These are phyloP conservation scores for Apotomis turbidana DNA, from an alignment of 2,888 invertebrate species.

Conservation along the genomic window DNA sequence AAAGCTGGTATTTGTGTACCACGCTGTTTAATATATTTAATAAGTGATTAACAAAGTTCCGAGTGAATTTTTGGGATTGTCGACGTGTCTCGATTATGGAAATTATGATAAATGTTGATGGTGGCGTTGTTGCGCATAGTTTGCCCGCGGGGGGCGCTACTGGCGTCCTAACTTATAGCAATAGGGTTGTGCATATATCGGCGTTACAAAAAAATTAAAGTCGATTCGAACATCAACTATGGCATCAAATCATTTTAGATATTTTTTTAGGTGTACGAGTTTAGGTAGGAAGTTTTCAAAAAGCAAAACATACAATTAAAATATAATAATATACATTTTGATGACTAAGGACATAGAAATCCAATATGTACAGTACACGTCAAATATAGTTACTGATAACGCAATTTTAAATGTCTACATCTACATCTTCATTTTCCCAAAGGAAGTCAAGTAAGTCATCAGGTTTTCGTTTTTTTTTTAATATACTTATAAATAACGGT, in stretches of 20 bases:
- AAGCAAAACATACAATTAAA: too few relatives aligned
- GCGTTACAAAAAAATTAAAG: too few relatives aligned
- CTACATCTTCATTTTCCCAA: slow-evolving; percentile 22
- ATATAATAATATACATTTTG: too few relatives aligned
- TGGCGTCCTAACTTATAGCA: slow-evolving; percentile 48
- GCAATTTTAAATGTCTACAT: slow-evolving; percentile 15
- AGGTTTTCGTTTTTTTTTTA: slow-evolving; percentile 5
- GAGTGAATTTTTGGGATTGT: slow-evolving; percentile 49
- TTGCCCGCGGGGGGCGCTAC: slow-evolving; percentile 77
- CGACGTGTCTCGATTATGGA: slow-evolving; percentile 54
- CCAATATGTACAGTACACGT: too few relatives aligned
- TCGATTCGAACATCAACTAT: too few relatives aligned
- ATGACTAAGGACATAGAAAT: too few relatives aligned
- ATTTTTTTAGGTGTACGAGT: too few relatives aligned
- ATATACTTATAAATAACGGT: slow-evolving; percentile 1
- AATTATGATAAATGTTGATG: slow-evolving; percentile 65
- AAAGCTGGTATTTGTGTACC: slow-evolving; percentile 2
- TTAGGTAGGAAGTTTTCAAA: too few relatives aligned
- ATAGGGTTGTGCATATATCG: slow-evolving; percentile 38
- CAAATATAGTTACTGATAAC: slow-evolving; percentile 54
- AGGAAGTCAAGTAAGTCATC: slow-evolving; percentile 26
- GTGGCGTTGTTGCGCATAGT: slow-evolving; percentile 75
- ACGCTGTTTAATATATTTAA: slow-evolving; percentile 28
- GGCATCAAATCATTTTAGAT: too few relatives aligned
- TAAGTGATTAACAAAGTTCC: slow-evolving; percentile 28